Percentiles rank a stretch among this genome's conserved stretches.
These are phyloP conservation scores for Pontoporia blainvillei DNA, from an alignment of 2,113 vertebrate species.

Conservation along the genomic window DNA sequence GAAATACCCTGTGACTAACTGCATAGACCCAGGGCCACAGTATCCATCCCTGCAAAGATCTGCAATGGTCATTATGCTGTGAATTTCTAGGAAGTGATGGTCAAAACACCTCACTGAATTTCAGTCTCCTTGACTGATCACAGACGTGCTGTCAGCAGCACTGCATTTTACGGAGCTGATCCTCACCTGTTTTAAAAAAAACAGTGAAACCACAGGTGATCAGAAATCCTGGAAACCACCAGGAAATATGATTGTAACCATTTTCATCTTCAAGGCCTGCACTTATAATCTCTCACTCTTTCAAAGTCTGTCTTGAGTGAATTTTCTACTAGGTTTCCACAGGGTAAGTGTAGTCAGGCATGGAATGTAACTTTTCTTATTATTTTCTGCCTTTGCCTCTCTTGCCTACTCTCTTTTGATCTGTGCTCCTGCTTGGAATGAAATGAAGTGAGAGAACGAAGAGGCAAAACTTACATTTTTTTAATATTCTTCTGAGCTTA, in stretches of 20 bases:
- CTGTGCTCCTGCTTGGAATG: not conserved
- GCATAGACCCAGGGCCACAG: not conserved
- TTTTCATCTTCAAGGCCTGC: not conserved
- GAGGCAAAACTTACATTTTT: not conserved
- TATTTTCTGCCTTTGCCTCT: not conserved
- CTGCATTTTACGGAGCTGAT: not conserved
- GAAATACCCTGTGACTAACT: not conserved
- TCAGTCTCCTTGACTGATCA: not conserved
- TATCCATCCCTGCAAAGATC: not conserved
- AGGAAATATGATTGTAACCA: too few relatives aligned
- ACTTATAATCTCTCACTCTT: not conserved
- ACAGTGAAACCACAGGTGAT: too few relatives aligned
- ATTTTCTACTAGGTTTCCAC: not conserved
- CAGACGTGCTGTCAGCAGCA: fast-evolving
- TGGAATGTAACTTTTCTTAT: not conserved
- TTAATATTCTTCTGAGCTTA: not conserved
- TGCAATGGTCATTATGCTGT: fast-evolving
- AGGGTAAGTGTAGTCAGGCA: not conserved
- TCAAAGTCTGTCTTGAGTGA: not conserved
- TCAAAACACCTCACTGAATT: not conserved
- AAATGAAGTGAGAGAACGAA: not conserved
- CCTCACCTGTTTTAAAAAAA: not conserved
- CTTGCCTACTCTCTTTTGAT: not conserved
- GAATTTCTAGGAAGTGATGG: not conserved
- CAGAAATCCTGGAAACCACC: not conserved